Evolutionary conservation across 2,113 vertebrate species (phyloP), one percentile per base, ranked within the genome.

Genomic region (Vidua macroura): DNA sequence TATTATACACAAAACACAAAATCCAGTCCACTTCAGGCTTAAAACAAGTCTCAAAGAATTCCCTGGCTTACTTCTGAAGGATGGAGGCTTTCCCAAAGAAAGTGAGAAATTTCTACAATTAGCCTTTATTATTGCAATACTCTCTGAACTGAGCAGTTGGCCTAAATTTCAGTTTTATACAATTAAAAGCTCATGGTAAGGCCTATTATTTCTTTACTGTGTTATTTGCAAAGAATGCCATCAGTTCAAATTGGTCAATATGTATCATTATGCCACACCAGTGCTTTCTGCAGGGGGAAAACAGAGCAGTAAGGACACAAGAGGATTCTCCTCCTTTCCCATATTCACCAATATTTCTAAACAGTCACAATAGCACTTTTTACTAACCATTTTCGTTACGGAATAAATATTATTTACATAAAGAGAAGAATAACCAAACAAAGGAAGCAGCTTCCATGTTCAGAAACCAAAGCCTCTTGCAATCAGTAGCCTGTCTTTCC

Each of bases 1-100:
- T 93, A 68, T 86, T 88, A 46, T 41, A 43, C 37, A 63, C 35
- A 41, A 67, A 93, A 72, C 75, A 63, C 76, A 95, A 93, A 93
- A 88, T 72, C 48, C 48, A 70, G 25, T 64, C 35, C 27, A 39
- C 51, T 80, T 31, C 3, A 5, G 37, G 83, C 77, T 86, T 89
- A 75, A 88, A 94, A 91, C 39, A 75, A 66, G 30, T 69, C 44
- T 89, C 52, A 64, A 2, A 94, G 30, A 78, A 59, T 88, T 79
- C 53, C 20, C 77, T 77, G 59, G 15, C 37, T 88, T 88, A 60
- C 13, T 83, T 70, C 44, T 81, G 35, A 12, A 43, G 37, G 56
- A 75, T 60, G 25, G 62, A 93, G 28, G 6, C 31, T 82, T 86
- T 92, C 52, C 37, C 69, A 83, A 81, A 88, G 59, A 88, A 83